phyloP scores from a whole-genome alignment of 2,113 vertebrate species.

The Hoplias malabaricus region DNA sequence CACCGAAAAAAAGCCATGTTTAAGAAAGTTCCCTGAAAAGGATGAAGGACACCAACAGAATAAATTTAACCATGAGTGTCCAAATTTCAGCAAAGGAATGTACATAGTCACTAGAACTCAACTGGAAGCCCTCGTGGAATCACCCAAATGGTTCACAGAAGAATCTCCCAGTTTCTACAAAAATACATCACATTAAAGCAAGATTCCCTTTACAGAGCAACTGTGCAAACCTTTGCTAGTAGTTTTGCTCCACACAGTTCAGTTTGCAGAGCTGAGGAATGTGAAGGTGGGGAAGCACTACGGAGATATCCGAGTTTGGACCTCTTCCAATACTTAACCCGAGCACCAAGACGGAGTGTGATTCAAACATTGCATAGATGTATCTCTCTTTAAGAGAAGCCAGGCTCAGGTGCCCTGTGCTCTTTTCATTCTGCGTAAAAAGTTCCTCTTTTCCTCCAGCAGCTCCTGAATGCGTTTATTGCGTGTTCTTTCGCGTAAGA shows the following conservation, averaged over 20 bases:
- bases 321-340: slow-evolving; percentile 46
- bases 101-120: no score
- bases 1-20: no score
- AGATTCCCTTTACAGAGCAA: slow-evolving; percentile 48
- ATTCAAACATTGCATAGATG: slow-evolving; percentile 11
- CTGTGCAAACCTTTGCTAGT: slow-evolving; percentile 61
- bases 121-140: no score
- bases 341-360: slow-evolving; percentile 37
- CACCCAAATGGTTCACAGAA: no score
- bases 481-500: slow-evolving; percentile 82
- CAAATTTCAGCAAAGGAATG: no score
- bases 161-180: not conserved
- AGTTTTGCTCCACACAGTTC: slow-evolving; percentile 50
- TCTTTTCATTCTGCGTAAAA: slow-evolving; percentile 79
- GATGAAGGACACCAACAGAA: no score
- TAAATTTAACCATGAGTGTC: no score
- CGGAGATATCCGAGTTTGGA: slow-evolving; percentile 1
- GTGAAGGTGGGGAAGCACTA: slow-evolving; percentile 15
- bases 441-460: slow-evolving; percentile 86
- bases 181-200: slow-evolving; percentile 52
- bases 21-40: no score
- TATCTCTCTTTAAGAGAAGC: slow-evolving; percentile 84
- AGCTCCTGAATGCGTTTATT: slow-evolving; percentile 95
- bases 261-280: slow-evolving; percentile 42
- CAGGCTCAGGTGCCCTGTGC: slow-evolving; percentile 58